Percentiles rank a stretch among this genome's conserved stretches.
These are phyloP conservation scores for Microtus ochrogaster DNA, from an alignment of 2,113 vertebrate genomes.

Conservation along the genomic window DNA sequence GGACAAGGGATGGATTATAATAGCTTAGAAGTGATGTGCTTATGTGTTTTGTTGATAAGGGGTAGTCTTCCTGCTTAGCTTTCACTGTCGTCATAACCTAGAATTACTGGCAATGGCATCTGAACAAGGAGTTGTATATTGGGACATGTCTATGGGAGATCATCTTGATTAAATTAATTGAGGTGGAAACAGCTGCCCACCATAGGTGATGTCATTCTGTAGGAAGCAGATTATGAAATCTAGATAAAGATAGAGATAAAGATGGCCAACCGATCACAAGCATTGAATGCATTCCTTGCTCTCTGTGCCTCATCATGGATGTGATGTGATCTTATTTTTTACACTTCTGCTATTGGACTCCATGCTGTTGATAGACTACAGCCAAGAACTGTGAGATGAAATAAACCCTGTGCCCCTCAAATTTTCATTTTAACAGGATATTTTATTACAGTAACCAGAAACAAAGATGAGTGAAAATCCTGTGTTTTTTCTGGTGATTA, in stretches of 20 bases:
- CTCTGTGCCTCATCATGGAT: not conserved
- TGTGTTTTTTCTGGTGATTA: not conserved
- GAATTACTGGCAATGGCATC: not conserved
- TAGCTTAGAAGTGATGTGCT: not conserved
- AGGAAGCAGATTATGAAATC: not conserved
- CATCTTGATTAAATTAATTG: not conserved
- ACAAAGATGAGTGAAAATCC: not conserved
- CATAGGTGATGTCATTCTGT: no score
- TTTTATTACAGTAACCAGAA: not conserved
- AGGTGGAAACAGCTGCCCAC: not conserved
- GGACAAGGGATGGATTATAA: no score
- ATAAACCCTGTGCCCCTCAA: not conserved
- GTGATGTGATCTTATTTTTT: no score
- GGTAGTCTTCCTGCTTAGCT: not conserved
- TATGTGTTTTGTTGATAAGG: not conserved
- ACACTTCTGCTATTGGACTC: not conserved
- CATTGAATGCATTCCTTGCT: not conserved
- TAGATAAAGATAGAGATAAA: not conserved
- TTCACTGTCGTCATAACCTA: not conserved
- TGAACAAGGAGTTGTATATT: not conserved
- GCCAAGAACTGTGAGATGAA: not conserved
- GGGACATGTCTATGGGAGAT: not conserved
- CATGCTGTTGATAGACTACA: not conserved
- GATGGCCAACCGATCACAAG: no score
- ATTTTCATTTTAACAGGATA: not conserved